A percentile compares a stretch with the other conserved stretches of the same genome.
Evolutionary conservation across 2,888 invertebrate genomes (phyloP).

Genomic region (Adelphocoris suturalis): DNA sequence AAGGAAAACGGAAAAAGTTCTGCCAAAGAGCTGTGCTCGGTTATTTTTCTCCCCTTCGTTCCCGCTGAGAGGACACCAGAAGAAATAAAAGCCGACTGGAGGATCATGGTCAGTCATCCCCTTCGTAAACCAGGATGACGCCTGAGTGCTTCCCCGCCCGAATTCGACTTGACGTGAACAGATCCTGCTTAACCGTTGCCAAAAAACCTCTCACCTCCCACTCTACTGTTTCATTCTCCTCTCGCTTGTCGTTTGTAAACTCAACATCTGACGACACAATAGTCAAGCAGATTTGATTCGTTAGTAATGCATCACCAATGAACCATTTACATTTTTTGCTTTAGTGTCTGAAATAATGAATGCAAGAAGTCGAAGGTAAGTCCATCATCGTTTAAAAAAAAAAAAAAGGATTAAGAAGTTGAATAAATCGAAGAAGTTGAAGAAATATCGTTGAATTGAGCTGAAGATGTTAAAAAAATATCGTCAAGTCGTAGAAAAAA

Average conservation of each 20-base stretch:
- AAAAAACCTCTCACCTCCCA: neutral
- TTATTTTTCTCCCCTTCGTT: neutral
- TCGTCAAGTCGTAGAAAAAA: no score
- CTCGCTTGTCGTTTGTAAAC: neutral
- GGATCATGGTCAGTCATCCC: conserved; percentile 39
- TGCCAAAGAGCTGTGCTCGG: neutral
- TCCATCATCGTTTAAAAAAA: no score
- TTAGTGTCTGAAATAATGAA: no score
- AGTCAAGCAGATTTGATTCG: no score
- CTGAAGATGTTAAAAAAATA: no score
- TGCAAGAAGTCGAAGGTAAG: no score
- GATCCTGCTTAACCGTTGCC: conserved; percentile 25
- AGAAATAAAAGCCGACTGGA: neutral
- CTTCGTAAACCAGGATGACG: neutral
- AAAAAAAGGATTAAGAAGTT: no score
- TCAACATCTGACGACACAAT: no score
- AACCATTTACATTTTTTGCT: no score
- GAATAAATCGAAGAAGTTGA: no score
- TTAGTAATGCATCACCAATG: no score
- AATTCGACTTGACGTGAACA: conserved; percentile 10
- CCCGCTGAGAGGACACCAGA: neutral
- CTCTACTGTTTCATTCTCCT: neutral
- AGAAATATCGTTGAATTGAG: no score
- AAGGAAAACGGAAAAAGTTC: neutral
- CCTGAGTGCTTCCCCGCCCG: neutral